A percentile compares a stretch with the other conserved stretches of the same genome.
phyloP scores from a whole-genome alignment of 2,888 invertebrate species.

The Diplolepis rosae region DNA sequence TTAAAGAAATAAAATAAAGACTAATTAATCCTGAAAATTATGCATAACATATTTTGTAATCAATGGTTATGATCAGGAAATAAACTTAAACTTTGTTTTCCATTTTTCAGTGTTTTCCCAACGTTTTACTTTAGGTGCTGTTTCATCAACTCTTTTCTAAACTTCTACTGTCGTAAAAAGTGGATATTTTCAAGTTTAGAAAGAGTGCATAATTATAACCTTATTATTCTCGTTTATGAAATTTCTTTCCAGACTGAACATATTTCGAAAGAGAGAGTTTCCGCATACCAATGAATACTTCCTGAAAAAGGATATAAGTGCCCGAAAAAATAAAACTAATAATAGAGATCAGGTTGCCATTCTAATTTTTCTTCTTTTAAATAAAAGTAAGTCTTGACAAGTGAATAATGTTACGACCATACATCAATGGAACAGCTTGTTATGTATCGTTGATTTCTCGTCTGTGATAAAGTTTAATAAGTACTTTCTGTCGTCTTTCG shows the following conservation, averaged over 20 bases:
- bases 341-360: background rate
- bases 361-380: background rate
- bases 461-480: background rate
- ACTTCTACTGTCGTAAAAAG: background rate
- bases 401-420: background rate
- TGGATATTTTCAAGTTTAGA: background rate
- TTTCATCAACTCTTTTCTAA: background rate
- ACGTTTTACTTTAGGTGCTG: background rate
- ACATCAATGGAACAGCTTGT: background rate
- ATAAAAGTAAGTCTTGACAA: background rate
- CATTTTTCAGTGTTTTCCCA: background rate
- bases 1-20: no score
- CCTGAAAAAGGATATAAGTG: background rate
- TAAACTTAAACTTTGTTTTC: background rate
- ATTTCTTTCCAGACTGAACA: slow-evolving; percentile 3
- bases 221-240: background rate
- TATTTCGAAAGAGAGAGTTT: slow-evolving; percentile 3
- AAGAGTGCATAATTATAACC: background rate
- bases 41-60: no score
- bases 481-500: slow-evolving; percentile 5
- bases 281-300: slow-evolving; percentile 9
- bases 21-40: no score
- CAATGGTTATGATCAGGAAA: no score
- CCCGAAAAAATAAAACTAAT: background rate
- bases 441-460: background rate